Conservation (phyloP, 1,140 invertebrate genomes). For the Lordiphosa collinella region DNA sequence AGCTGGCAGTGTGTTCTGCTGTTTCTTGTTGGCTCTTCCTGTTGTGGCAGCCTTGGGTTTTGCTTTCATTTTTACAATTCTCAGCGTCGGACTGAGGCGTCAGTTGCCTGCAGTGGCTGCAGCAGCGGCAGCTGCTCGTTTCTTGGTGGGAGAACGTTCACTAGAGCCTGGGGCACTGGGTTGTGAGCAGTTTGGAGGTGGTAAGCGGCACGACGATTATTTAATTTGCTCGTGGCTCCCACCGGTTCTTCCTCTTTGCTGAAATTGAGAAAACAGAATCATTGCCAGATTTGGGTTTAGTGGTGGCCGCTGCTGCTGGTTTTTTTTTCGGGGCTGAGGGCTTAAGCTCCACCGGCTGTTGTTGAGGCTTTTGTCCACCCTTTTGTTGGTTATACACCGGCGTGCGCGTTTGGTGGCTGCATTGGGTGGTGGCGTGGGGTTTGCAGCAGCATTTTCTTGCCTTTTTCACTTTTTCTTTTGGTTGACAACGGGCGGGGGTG, state of each 20-base stretch:
- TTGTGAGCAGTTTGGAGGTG: conserved; percentile 48
- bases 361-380: conserved; percentile 31
- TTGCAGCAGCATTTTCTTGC: conserved; percentile 22
- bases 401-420: conserved; percentile 46
- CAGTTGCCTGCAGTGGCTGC: conserved; percentile 65
- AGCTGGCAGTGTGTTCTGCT: conserved; percentile 10
- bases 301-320: not conserved
- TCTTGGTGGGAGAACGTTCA: conserved; percentile 70
- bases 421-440: conserved; percentile 9
- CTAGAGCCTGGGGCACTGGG: conserved; percentile 76
- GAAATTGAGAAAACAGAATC: conserved; percentile 56
- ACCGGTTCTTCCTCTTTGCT: conserved; percentile 49
- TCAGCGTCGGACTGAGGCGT: conserved; percentile 75
- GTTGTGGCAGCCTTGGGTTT: conserved; percentile 38
- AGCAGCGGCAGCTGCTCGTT: conserved; percentile 56
- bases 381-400: conserved; percentile 65
- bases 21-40: conserved; percentile 47
- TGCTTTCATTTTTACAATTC: conserved; percentile 59
- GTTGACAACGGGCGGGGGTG: conserved; percentile 18
- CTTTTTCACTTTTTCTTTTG: conserved; percentile 38
- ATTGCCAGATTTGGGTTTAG: not conserved
- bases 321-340: too few relatives aligned
- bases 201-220: conserved; percentile 26
- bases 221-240: conserved; percentile 9
- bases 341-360: conserved; percentile 12